Evolutionary conservation across 1,140 invertebrate genomes (phyloP).

Genomic region (Bombus balteatus): DNA sequence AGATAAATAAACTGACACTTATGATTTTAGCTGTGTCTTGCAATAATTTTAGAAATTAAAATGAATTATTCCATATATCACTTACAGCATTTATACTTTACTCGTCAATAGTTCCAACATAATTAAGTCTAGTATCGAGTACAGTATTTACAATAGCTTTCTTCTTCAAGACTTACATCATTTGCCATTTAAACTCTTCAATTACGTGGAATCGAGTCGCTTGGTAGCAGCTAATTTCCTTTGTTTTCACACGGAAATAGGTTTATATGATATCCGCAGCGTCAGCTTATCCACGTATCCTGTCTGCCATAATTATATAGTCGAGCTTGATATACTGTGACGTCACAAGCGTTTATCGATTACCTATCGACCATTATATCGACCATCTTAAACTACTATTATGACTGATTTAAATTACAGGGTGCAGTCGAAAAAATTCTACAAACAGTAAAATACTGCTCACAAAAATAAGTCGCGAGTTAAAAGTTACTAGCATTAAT

Average conservation of each 20-base stretch:
- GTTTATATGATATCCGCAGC: not conserved
- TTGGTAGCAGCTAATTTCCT: not conserved
- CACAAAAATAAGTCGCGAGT: not conserved
- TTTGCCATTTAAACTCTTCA: not conserved
- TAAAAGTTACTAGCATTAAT: not conserved
- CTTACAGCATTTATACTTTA: not conserved
- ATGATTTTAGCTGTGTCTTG: not conserved
- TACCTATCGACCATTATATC: not conserved
- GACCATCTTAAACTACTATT: not conserved
- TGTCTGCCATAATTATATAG: not conserved
- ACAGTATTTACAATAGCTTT: not conserved
- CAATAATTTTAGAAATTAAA: not conserved
- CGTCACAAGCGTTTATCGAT: not conserved
- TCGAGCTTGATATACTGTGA: not conserved
- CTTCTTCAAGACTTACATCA: not conserved
- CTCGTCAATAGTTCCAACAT: not conserved
- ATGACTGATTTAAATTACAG: not conserved
- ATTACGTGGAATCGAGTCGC: not conserved
- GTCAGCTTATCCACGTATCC: not conserved
- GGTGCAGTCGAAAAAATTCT: no score
- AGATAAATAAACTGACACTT: not conserved
- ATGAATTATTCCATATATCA: not conserved
- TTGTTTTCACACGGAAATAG: not conserved
- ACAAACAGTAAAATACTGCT: no score
- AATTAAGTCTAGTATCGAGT: not conserved